Conservation (phyloP, 2,113 vertebrate genomes). For the Motacilla tschutschensis region DNA sequence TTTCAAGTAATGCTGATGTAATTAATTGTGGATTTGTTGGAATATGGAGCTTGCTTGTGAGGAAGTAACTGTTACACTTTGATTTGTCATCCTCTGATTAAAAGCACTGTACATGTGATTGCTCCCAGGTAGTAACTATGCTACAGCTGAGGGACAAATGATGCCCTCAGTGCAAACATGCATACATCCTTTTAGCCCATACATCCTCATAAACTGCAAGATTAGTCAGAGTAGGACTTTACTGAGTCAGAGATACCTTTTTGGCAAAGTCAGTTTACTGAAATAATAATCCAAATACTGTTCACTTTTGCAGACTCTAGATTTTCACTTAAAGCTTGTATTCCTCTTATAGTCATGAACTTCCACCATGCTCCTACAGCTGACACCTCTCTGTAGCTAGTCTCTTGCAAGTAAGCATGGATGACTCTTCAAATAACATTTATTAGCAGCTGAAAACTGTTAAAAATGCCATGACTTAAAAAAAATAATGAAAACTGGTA, state of each 20-base stretch:
- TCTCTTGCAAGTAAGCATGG: not conserved
- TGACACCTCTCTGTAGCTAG: not conserved
- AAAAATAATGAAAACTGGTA: not conserved
- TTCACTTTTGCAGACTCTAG: not conserved
- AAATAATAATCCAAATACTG: not conserved
- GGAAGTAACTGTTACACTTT: not conserved
- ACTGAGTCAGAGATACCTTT: not conserved
- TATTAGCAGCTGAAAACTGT: not conserved
- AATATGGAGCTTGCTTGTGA: not conserved
- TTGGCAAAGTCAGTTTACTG: not conserved
- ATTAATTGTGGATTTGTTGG: not conserved
- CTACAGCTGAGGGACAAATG: not conserved
- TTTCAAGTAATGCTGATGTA: not conserved
- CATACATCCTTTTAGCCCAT: not conserved
- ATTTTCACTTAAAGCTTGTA: not conserved
- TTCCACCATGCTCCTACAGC: not conserved
- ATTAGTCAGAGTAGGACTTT: not conserved
- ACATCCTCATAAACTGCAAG: not conserved
- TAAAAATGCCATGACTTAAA: not conserved
- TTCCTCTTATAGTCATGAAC: not conserved
- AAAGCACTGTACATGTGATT: not conserved
- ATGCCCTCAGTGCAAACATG: not conserved
- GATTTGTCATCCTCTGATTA: not conserved
- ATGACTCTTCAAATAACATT: slow-evolving; percentile 3
- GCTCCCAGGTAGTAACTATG: not conserved